Conservation (phyloP, 2,888 invertebrate species). For the Xanthorhoe spadicearia region DNA sequence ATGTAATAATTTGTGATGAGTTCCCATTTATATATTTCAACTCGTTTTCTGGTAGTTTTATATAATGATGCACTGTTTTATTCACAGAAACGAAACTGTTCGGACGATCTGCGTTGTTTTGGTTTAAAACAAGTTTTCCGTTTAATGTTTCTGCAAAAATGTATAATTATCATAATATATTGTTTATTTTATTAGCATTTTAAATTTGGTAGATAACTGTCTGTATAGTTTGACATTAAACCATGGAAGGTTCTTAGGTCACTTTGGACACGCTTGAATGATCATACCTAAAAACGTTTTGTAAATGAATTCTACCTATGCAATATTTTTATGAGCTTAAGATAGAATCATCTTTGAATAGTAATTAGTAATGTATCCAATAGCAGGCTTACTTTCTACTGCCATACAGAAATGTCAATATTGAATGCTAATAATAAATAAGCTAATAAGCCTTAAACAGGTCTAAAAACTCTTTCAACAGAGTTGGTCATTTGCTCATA, state of each 20-base stretch:
- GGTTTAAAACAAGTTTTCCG: constrained; percentile 87
- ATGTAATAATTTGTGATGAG: constrained; percentile 84
- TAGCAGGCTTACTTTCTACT: no score
- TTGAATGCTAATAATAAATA: no score
- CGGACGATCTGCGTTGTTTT: constrained; percentile 84
- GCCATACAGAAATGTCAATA: no score
- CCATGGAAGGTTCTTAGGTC: background rate
- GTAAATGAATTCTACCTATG: background rate
- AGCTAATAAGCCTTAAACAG: no score
- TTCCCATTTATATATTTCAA: constrained; percentile 81
- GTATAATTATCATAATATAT: background rate
- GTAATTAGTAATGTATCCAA: no score
- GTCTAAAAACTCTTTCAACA: no score
- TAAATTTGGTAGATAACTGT: background rate
- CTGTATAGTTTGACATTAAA: background rate
- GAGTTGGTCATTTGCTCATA: no score
- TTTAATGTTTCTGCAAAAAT: constrained; percentile 85
- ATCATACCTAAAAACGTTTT: constrained; percentile 2
- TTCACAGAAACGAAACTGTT: constrained; percentile 87
- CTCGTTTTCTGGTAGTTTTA: constrained; percentile 86
- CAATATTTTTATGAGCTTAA: no score
- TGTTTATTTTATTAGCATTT: background rate
- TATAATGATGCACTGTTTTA: constrained; percentile 82
- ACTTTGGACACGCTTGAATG: background rate
- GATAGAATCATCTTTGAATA: no score